Evolutionary conservation across 2,113 vertebrate species (phyloP).

Genomic region (Lophura nycthemera): DNA sequence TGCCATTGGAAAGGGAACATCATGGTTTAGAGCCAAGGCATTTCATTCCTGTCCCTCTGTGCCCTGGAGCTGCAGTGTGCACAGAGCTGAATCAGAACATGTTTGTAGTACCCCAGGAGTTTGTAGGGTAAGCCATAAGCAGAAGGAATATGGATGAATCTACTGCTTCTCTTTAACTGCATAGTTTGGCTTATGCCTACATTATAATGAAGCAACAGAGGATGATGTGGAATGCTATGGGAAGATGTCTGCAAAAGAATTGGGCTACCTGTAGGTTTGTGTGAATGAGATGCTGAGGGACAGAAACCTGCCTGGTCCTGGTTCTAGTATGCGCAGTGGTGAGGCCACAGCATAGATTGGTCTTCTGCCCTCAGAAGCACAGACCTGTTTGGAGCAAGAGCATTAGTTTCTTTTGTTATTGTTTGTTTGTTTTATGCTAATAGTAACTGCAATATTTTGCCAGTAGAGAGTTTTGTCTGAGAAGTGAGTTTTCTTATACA

Average conservation of each 20-base stretch:
- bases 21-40: background rate
- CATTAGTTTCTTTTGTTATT: background rate
- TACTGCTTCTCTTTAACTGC: background rate
- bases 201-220: background rate
- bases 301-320: background rate
- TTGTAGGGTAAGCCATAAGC: background rate
- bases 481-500: background rate
- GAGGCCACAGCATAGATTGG: background rate
- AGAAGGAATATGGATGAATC: background rate
- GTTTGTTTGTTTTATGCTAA: background rate
- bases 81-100: rapidly evolving
- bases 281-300: background rate
- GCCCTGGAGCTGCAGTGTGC: background rate
- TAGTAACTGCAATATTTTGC: background rate
- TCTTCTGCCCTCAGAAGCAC: background rate
- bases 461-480: background rate
- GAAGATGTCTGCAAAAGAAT: background rate
- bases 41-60: background rate
- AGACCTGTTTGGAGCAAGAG: background rate
- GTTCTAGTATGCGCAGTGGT: background rate
- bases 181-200: background rate
- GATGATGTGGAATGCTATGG: background rate
- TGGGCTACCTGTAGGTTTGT: background rate
- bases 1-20: background rate
- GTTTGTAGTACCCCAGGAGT: background rate